Conservation (phyloP, 2,797 vertebrate species). For the Paguma larvata region DNA sequence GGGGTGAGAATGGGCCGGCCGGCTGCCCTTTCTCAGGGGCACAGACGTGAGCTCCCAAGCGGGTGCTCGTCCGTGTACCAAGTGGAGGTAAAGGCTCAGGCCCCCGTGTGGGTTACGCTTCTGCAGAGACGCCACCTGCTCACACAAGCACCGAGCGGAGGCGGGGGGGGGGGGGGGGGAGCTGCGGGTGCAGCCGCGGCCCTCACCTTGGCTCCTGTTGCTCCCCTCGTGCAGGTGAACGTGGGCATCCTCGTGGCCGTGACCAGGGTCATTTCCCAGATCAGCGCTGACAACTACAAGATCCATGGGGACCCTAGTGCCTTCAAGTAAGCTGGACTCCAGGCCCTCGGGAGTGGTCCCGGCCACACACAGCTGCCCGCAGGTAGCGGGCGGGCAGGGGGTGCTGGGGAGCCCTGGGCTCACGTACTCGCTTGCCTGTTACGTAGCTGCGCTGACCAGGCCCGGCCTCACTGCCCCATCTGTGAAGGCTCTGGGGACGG, state of each 20-base stretch:
- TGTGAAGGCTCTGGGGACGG: background rate
- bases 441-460: background rate
- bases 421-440: fast-evolving
- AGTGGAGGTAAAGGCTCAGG: too few species aligned
- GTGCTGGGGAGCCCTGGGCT: too few species aligned
- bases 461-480: fast-evolving
- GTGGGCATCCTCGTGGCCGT: slow-evolving; percentile 96
- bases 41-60: fast-evolving
- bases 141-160: background rate
- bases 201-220: background rate
- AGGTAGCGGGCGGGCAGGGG: background rate
- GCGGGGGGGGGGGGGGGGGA: fast-evolving
- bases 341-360: background rate
- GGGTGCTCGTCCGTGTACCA: fast-evolving
- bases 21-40: fast-evolving
- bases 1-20: too few species aligned
- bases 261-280: slow-evolving; percentile 97
- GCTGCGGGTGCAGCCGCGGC: background rate
- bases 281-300: slow-evolving; percentile 97
- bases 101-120: fast-evolving
- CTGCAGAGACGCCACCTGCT: fast-evolving
- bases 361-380: background rate
- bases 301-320: slow-evolving; percentile 95
- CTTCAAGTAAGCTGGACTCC: slow-evolving; percentile 93
- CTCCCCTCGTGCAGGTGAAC: slow-evolving; percentile 92